Percentiles rank a stretch among this genome's conserved stretches.
Evolutionary conservation across 2,113 vertebrate species (phyloP).

Genomic region (Heterocephalus glaber): DNA sequence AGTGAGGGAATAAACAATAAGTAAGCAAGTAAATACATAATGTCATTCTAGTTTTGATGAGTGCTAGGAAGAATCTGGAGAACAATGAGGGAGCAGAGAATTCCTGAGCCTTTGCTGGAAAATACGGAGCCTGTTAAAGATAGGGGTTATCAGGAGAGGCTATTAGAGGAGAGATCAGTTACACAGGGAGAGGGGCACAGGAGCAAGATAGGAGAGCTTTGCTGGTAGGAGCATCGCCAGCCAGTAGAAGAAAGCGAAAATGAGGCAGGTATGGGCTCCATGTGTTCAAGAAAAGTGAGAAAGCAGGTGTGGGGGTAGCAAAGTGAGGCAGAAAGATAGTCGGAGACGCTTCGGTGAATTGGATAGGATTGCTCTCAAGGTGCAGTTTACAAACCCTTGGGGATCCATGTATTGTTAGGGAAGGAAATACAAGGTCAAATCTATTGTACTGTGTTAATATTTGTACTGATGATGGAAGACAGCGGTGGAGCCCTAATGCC

Average conservation of each 20-base stretch:
- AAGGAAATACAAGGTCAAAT: slow-evolving; percentile 11
- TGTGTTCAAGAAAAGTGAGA: neutral
- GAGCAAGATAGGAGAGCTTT: neutral
- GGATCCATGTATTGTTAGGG: neutral
- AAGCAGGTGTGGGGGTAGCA: neutral
- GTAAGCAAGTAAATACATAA: neutral
- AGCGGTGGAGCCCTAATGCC: neutral
- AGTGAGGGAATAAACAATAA: neutral
- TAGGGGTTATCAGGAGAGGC: neutral
- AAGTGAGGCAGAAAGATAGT: fast-evolving
- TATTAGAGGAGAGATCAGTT: neutral
- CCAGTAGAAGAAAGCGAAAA: neutral
- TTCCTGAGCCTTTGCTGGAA: neutral
- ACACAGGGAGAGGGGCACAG: neutral
- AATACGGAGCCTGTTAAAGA: neutral
- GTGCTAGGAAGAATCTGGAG: neutral
- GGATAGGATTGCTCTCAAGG: neutral
- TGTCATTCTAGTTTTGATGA: neutral
- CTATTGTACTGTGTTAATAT: slow-evolving; percentile 42
- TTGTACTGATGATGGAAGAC: neutral
- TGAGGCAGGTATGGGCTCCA: neutral
- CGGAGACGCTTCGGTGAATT: neutral
- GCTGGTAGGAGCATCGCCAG: neutral
- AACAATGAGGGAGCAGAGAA: neutral
- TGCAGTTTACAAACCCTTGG: neutral